phyloP scores from a whole-genome alignment of 1,140 invertebrate genomes.

The Tetranychus cinnabarinus region DNA sequence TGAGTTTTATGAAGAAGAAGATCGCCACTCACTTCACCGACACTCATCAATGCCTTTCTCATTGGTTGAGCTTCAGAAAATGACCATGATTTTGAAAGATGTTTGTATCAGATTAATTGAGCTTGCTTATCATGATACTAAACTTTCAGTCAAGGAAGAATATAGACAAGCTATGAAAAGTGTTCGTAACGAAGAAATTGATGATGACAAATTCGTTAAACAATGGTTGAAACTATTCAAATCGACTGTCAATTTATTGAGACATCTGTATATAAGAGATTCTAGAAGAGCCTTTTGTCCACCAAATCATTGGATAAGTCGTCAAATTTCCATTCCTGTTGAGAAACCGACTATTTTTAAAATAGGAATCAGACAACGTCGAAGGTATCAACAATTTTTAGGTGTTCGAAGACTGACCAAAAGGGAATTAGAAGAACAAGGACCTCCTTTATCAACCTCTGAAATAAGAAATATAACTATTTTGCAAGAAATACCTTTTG shows the following conservation, averaged over 20 bases:
- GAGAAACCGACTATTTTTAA: slow-evolving; percentile 36
- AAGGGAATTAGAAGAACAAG: slow-evolving; percentile 37
- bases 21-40: slow-evolving; percentile 12
- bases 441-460: slow-evolving; percentile 59
- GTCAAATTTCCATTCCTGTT: slow-evolving; percentile 35
- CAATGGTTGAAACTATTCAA: slow-evolving; percentile 20
- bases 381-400: slow-evolving; percentile 35
- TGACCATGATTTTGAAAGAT: slow-evolving; percentile 29
- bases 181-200: slow-evolving; percentile 3
- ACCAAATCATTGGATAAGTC: slow-evolving; percentile 46
- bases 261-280: slow-evolving; percentile 59
- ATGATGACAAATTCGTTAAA: slow-evolving; percentile 4
- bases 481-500: slow-evolving; percentile 72
- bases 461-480: slow-evolving; percentile 68
- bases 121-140: slow-evolving; percentile 58
- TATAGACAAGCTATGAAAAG: slow-evolving; percentile 18
- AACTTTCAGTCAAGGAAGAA: slow-evolving; percentile 25
- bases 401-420: slow-evolving; percentile 32
- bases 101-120: slow-evolving; percentile 69
- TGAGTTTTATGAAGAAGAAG: slow-evolving; percentile 35
- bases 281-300: slow-evolving; percentile 48
- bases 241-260: slow-evolving; percentile 41
- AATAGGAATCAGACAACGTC: slow-evolving; percentile 23
- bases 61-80: slow-evolving; percentile 23
- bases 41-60: slow-evolving; percentile 26